phyloP scores from a whole-genome alignment of 2,888 invertebrate species.

The Papilio elwesi region DNA sequence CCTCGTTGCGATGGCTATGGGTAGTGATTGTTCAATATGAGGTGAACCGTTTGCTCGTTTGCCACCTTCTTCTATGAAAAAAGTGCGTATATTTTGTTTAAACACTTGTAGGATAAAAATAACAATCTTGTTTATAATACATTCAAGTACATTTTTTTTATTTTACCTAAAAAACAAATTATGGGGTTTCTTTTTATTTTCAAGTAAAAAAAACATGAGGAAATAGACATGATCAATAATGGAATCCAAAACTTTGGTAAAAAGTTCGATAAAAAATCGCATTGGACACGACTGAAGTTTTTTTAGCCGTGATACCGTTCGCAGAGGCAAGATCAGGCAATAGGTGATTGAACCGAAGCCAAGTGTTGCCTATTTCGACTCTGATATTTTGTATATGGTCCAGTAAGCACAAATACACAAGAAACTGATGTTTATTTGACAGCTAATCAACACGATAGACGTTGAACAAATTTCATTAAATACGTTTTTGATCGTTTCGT shows the following conservation, averaged over 20 bases:
- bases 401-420: no score
- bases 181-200: background rate
- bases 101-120: no score
- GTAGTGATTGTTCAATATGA: no score
- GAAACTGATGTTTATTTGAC: background rate
- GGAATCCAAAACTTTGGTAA: constrained; percentile 53
- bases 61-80: no score
- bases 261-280: constrained; percentile 51
- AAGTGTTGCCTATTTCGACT: background rate
- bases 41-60: no score
- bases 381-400: background rate
- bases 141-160: no score
- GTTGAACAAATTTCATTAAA: background rate
- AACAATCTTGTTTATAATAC: no score
- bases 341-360: constrained; percentile 50
- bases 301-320: constrained; percentile 53
- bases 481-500: constrained; percentile 10
- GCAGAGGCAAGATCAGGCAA: constrained; percentile 48
- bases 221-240: constrained; percentile 42
- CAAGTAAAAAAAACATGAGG: background rate
- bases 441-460: background rate
- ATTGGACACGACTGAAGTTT: constrained; percentile 55
- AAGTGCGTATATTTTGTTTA: no score
- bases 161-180: background rate
- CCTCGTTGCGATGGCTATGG: no score